Percentiles rank a stretch among this genome's conserved stretches.
These are phyloP conservation scores for Eristalinus sepulchralis DNA, from an alignment of 2,888 invertebrate genomes.

Conservation along the genomic window DNA sequence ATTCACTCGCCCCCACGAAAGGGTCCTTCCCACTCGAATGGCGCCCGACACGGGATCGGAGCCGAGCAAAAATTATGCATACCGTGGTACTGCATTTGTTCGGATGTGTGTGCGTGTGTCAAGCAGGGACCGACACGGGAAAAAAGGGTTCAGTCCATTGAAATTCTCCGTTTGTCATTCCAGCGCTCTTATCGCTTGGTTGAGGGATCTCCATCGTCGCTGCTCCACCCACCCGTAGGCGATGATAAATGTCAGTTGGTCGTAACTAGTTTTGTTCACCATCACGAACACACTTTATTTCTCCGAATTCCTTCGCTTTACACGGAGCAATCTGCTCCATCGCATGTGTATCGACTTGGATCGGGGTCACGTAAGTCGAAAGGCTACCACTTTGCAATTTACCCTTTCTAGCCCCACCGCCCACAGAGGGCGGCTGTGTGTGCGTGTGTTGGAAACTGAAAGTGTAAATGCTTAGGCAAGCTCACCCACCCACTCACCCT, in stretches of 20 bases:
- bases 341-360: constrained; percentile 44
- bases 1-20: constrained; percentile 10
- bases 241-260: constrained; percentile 68
- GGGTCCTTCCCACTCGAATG: constrained; percentile 42
- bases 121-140: background rate
- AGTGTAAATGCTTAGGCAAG: background rate
- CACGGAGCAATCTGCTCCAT: constrained; percentile 15
- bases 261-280: constrained; percentile 61
- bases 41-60: background rate
- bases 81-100: background rate
- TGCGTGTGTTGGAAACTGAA: background rate
- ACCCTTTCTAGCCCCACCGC: constrained; percentile 2
- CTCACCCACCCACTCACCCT: background rate
- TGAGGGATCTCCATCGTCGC: background rate
- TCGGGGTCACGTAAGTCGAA: constrained; percentile 64
- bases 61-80: constrained; percentile 4
- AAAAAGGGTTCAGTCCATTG: constrained; percentile 57
- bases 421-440: background rate
- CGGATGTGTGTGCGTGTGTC: background rate
- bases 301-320: constrained; percentile 45
- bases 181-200: constrained; percentile 34
- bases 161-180: constrained; percentile 64
- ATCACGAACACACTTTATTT: constrained; percentile 63
- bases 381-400: constrained; percentile 52
- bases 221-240: constrained; percentile 35